These are phyloP conservation scores for Andrena fulva DNA, from an alignment of 2,888 invertebrate genomes.

Conservation along the genomic window DNA sequence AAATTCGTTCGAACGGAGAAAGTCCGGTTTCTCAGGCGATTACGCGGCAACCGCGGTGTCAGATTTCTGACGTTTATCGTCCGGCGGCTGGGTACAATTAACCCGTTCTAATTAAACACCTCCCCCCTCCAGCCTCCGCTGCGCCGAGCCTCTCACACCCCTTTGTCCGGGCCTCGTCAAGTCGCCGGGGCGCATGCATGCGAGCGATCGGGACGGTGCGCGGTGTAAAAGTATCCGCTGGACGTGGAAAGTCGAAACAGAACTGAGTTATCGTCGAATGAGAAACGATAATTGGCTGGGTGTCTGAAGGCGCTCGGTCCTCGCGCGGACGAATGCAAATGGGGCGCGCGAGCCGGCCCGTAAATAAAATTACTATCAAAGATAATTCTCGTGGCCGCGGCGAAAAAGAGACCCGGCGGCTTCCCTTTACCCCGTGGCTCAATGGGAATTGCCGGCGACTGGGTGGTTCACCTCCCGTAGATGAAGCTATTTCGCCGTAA, in stretches of 20 bases:
- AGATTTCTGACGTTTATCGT: constrained; percentile 60
- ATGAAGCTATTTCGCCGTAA: constrained; percentile 67
- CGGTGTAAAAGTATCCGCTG: constrained; percentile 15
- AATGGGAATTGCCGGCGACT: constrained; percentile 46
- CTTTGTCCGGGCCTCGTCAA: background rate
- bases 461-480: constrained; percentile 41
- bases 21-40: constrained; percentile 57
- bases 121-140: background rate
- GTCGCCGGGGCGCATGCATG: background rate
- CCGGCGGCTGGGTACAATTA: constrained; percentile 37
- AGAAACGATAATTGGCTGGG: constrained; percentile 45
- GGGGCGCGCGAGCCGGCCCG: constrained; percentile 16
- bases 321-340: constrained; percentile 28
- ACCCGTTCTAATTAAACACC: constrained; percentile 50
- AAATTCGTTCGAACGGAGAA: constrained; percentile 58
- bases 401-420: constrained; percentile 35
- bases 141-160: background rate
- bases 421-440: constrained; percentile 24
- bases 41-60: constrained; percentile 52
- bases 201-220: background rate
- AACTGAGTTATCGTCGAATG: constrained; percentile 22
- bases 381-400: constrained; percentile 34
- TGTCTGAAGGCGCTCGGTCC: background rate
- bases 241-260: constrained; percentile 29
- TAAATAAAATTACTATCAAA: constrained; percentile 57